Evolutionary conservation across 2,888 invertebrate genomes (phyloP), one percentile per base, ranked within the genome.

Genomic region (Timema cristinae): DNA sequence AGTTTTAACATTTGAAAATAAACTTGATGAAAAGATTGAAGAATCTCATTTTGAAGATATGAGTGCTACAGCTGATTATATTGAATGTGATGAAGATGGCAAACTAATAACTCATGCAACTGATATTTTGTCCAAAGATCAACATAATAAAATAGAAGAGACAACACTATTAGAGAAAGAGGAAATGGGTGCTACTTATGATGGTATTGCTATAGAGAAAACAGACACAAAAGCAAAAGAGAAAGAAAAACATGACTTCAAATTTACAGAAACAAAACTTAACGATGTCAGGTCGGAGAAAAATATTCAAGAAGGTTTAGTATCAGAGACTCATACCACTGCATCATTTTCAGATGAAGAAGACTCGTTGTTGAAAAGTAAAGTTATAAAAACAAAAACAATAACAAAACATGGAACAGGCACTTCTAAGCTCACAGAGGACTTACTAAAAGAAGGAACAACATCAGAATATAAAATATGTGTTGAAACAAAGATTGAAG

Each of bases 1-100:
- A 80, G 81, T 88, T 5, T 61, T 78, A 66, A 73, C 76, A n/a
- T 72, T 77, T 50, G 77, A 78, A 70, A 77, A 76, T 16, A 77
- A 71, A 68, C 70, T 77, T 63, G 77, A 76, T 70, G 77, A 77
- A 69, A 76, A 75, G 13, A 78, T 78, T 59, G 76, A 77, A 73
- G 78, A 78, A 74, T 75, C 75, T 16, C 74, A 73, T 72, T 69
- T 71, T 66, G 76, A 76, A 67, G 75, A 75, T 48, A 70, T 56
- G 9, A 71, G 73, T 67, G 74, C 73, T 9, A 68, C 73, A 49
- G 69, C 71, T 47, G 75, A 75, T 68, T 69, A 54, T 66, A 52
- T 56, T 9, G 73, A 73, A 61, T 47, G 50, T 9, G 63, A 16
- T 50, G 50, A 68, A 48, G 66, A 56, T 47, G 74, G 71, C 6